Evolutionary conservation across 2,888 invertebrate genomes (phyloP).

Genomic region (Erebia aethiops): DNA sequence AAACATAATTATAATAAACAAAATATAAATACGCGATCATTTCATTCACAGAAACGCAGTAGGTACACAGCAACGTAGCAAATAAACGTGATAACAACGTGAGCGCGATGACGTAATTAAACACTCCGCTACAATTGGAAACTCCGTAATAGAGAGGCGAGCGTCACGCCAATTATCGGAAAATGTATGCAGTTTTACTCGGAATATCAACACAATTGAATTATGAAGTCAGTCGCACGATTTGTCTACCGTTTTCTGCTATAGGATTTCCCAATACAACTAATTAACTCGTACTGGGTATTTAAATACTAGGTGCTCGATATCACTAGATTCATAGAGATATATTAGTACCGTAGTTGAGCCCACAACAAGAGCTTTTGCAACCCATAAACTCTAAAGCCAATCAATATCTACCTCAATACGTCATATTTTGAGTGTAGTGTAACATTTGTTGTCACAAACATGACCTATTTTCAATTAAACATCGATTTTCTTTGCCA

Average conservation of each 20-base stretch:
- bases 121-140: slow-evolving; percentile 18
- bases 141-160: slow-evolving; percentile 15
- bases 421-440: not conserved
- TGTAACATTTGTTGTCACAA: not conserved
- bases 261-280: slow-evolving; percentile 11
- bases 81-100: slow-evolving; percentile 18
- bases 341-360: not conserved
- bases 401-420: not conserved
- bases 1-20: no score
- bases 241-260: slow-evolving; percentile 11
- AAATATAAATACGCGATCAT: not conserved
- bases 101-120: slow-evolving; percentile 15
- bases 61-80: slow-evolving; percentile 3
- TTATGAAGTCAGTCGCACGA: slow-evolving; percentile 11
- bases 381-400: not conserved
- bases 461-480: not conserved
- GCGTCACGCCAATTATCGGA: slow-evolving; percentile 25
- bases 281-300: not conserved
- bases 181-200: slow-evolving; percentile 26
- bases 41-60: slow-evolving; percentile 20
- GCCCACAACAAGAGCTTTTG: not conserved
- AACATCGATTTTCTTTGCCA: not conserved
- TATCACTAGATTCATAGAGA: not conserved
- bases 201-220: slow-evolving; percentile 17
- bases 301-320: not conserved